These are phyloP conservation scores for Lamellibrachia columna DNA, from an alignment of 2,888 invertebrate species.

Conservation along the genomic window DNA sequence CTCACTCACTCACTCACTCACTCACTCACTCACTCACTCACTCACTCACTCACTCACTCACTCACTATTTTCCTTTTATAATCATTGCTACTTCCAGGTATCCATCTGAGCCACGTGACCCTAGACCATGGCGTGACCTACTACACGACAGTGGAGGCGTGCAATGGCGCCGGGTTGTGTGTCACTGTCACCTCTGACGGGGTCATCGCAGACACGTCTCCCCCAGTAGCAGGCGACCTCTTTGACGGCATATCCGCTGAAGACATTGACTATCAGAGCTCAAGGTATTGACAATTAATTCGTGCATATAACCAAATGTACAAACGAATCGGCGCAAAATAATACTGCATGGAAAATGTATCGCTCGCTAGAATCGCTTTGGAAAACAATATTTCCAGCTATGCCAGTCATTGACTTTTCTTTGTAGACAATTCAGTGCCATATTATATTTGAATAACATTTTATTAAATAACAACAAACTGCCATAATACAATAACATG, in stretches of 20 bases:
- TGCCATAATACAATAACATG: too few species aligned
- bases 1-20: background rate
- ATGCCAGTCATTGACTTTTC: too few species aligned
- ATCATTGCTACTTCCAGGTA: background rate
- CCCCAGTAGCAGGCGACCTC: background rate
- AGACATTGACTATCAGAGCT: background rate
- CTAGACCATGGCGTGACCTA: background rate
- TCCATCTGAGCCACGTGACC: background rate
- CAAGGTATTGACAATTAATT: background rate
- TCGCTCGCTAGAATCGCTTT: too few species aligned
- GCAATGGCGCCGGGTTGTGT: constrained; percentile 13
- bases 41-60: background rate
- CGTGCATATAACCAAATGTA: background rate
- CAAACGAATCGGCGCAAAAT: background rate
- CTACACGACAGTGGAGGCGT: constrained; percentile 16
- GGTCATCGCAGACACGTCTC: constrained; percentile 11
- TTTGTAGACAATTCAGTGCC: too few species aligned
- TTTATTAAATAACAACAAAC: too few species aligned
- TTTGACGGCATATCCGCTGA: constrained; percentile 6
- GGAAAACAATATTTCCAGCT: too few species aligned
- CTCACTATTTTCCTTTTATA: background rate
- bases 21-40: background rate
- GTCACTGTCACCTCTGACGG: constrained; percentile 20
- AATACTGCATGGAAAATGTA: too few species aligned
- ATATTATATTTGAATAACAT: too few species aligned